Evolutionary conservation across 1,140 invertebrate species (phyloP), one percentile per base, ranked within the genome.

Genomic region (Drosophila seguyi): DNA sequence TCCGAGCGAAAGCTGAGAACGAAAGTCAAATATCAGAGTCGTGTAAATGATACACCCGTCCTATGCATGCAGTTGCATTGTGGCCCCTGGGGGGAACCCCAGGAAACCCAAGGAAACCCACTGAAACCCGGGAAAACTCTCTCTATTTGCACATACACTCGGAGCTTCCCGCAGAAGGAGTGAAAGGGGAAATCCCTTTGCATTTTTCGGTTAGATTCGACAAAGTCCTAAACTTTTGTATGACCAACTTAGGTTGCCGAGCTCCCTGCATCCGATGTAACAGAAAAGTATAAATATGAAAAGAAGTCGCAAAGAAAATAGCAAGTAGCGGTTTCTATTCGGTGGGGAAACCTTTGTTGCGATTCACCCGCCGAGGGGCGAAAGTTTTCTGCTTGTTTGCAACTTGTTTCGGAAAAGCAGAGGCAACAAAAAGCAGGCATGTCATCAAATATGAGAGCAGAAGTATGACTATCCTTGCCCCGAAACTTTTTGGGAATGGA

Each of bases 301-400:
- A 71, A 72, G 67, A 73, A 73, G 69, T 59, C 55, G 52, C 58
- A 72, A 73, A 72, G 69, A 58, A 72, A 73, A 77, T 81, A 61
- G 48, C 78, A 74, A 86, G 68, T 66, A 56, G 82, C 72, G 78
- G 81, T 80, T 84, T 39, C 53, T 31, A 75, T 58, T 57, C 31
- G 57, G 34, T 42, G 31, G 73, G 36, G 59, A 55, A 86, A 87
- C 41, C 86, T 85, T 78, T 66, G 56, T 68, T 76, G 67, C 81
- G 65, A 66, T 76, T 68, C 42, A 73, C 57, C 71, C 62, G 59
- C 58, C 48, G 48, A 69, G 66, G 61, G 69, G 48, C 47, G 47
- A 85, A 85, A 77, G 81, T 77, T 79, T 86, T 75, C 29, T 36
- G 79, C 75, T 82, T 86, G 83, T 86, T 86, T 87, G 83, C 79